phyloP scores from a whole-genome alignment of 2,113 vertebrate species.

The Chascanopsetta lugubris region DNA sequence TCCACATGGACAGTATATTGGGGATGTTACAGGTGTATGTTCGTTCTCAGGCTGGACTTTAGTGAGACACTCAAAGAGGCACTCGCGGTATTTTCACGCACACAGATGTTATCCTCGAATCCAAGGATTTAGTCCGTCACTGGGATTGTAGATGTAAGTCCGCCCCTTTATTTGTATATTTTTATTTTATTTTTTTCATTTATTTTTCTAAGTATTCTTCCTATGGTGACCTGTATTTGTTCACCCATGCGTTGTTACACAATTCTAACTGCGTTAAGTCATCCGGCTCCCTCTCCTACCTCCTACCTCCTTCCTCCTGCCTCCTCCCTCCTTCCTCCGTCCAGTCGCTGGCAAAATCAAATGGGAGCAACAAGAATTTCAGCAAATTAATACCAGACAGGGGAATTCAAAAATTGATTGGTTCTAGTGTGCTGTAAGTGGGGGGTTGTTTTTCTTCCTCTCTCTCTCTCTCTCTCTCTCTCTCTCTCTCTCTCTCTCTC shows the following conservation, averaged over 20 bases:
- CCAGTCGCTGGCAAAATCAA: constrained; percentile 65
- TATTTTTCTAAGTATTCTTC: neutral
- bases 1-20: constrained; percentile 41
- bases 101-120: constrained; percentile 11
- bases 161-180: constrained; percentile 12
- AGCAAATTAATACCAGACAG: constrained; percentile 83
- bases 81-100: neutral
- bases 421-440: constrained; percentile 93
- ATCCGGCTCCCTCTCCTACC: constrained; percentile 22
- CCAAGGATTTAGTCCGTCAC: neutral
- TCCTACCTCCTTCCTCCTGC: constrained; percentile 43
- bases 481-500: no score
- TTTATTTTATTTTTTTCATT: constrained; percentile 33
- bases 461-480: no score
- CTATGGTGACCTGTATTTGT: constrained; percentile 17
- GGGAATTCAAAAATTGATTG: constrained; percentile 94
- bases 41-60: neutral
- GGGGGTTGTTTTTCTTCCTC: constrained; percentile 80
- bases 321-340: constrained; percentile 37
- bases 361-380: constrained; percentile 51
- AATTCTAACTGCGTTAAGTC: constrained; percentile 2
- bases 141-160: neutral
- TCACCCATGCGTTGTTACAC: neutral
- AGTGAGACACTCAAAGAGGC: constrained; percentile 29
- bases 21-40: constrained; percentile 27